Evolutionary conservation across 2,888 invertebrate species (phyloP), one percentile per base, ranked within the genome.

Genomic region (Meta bourneti): DNA sequence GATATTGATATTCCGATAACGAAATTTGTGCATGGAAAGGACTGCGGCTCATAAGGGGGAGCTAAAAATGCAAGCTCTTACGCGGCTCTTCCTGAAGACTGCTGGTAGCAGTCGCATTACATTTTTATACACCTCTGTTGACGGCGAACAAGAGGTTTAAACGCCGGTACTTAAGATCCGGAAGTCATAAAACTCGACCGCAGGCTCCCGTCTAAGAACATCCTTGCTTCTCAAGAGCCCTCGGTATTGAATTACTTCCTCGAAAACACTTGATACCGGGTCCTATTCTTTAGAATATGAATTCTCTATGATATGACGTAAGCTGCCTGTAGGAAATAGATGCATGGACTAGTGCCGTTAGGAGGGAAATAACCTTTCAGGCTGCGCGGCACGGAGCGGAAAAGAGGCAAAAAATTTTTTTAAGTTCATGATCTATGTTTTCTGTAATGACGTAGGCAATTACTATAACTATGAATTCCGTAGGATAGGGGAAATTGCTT

Each of bases 181-280:
- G 89, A 89, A 89, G 89, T 89, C 83, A 83, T 89, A 89, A 89
- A 89, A 89, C 83, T 82, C 61, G 54, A 89, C 89, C 89, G 83
- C 77, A 89, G 75, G 78, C 78, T 16, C 16, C 11, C 54, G 72
- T 61, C 84, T 70, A 78, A 90, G 84, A 84, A 83, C 70, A 69
- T 71, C 75, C 34, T 54, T 78, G 69, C 83, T 34, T 19, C 89
- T 83, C 71, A 54, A 69, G 83, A 77, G 79, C 90, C 71, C 72
- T 90, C 51, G 79, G 74, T 72, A 84, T 84, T 90, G 84, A 84
- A 90, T 90, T 84, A 90, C 84, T 90, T 90, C 54, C 61, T 90
- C 6, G 48, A 82, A 78, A 83, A 90, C 79, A 69, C 52, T 77
- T 52, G 52, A 83, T 71, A 72, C 80, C 52, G 20, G 69, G 51